phyloP scores from a whole-genome alignment of 2,888 invertebrate genomes.

The Dicranocentrus wangi region DNA sequence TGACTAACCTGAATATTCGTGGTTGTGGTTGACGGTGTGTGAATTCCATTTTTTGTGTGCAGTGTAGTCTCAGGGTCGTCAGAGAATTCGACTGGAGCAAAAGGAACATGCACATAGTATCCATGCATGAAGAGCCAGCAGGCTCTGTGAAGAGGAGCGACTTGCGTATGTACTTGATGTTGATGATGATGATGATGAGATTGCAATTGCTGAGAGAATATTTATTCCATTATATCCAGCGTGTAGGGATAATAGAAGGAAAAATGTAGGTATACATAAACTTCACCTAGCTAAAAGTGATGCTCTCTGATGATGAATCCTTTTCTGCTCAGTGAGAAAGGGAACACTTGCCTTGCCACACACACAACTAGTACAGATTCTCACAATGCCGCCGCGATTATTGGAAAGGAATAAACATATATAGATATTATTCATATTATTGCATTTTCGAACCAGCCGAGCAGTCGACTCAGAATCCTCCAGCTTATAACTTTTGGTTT shows the following conservation, averaged over 20 bases:
- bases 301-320: background rate
- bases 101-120: slow-evolving; percentile 42
- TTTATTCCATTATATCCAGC: background rate
- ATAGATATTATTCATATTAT: background rate
- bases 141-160: background rate
- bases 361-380: slow-evolving; percentile 31
- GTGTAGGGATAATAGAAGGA: background rate
- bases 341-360: slow-evolving; percentile 58
- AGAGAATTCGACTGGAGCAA: slow-evolving; percentile 51
- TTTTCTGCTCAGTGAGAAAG: slow-evolving; percentile 60
- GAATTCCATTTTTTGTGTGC: slow-evolving; percentile 58
- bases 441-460: background rate
- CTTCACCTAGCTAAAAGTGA: background rate
- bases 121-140: too few relatives aligned
- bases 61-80: slow-evolving; percentile 62
- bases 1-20: slow-evolving; percentile 61
- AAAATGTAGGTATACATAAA: background rate
- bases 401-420: slow-evolving; percentile 35
- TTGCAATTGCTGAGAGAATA: slow-evolving; percentile 54
- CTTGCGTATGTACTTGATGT: slow-evolving; percentile 15
- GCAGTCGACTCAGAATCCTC: too few relatives aligned
- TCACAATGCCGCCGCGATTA: slow-evolving; percentile 47
- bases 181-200: slow-evolving; percentile 51
- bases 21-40: slow-evolving; percentile 60
- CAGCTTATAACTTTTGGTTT: too few relatives aligned